Base-by-base conservation (phyloP, 1,140 invertebrate genomes). In the Bombyx mandarina region DNA sequence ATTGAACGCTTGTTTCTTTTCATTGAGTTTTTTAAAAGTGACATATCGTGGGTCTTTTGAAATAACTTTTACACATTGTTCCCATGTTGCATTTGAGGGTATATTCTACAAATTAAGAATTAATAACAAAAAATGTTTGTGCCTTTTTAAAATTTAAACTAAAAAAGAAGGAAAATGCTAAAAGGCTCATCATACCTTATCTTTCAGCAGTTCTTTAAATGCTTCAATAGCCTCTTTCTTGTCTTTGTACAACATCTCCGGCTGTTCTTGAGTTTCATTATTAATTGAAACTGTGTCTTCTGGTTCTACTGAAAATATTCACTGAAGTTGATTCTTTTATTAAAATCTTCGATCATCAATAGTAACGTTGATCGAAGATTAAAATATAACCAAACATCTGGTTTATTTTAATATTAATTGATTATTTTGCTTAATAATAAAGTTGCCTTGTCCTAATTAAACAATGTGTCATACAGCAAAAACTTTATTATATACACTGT, bases 1-100 rank as follows among this genome's bases (percentile, higher is more conserved):
- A 89, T 99, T 99, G 73, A 99, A 99, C 0, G 97, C 96, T 82
- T 99, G 97, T 79, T 99, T 99, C 71, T 97, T 95, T 76, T 99
- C 98, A 87, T 97, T 99, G 0, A 99, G 89, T 67, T 97, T 97
- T 73, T 97, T 97, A 70, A 99, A 93, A n/a, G 94, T 93, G n/a
- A 93, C 93, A 89, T 98, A 99, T 4, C 97, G 90, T 1, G 94
- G 92, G 88, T 99, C 98, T 74, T 93, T 95, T 26, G 93, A 93
- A 62, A 99, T 98, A 69, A 98, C 90, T 86, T 99, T 98, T 0
- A 99, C 94, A 56, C 98, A 98, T 76, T 97, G 95, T 77, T 99
- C 98, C 98, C 98, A 99, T 0, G 95, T 93, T 0, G 97, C 93
- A 86, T 95, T 98, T 10, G 96, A 97, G 9, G 98, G 95, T 26